Percentiles rank a stretch among this genome's conserved stretches.
Evolutionary conservation across 2,888 invertebrate genomes (phyloP).

Genomic region (Ethmia dodecea): DNA sequence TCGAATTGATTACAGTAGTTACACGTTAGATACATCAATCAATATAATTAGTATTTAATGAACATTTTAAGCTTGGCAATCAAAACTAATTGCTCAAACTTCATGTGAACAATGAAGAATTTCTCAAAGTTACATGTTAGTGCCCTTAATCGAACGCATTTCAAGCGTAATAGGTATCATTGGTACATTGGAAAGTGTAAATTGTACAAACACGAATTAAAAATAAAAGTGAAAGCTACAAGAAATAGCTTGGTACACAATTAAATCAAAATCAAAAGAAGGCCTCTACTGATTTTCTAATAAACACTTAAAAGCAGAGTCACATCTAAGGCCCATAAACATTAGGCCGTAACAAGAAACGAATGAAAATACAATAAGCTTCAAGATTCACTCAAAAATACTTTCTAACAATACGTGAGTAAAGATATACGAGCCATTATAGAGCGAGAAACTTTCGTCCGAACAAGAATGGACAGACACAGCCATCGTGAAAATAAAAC

Average conservation of each 20-base stretch:
- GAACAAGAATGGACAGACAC: conserved; percentile 27
- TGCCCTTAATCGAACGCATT: no score
- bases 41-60: no score
- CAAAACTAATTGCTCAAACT: no score
- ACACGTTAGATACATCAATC: no score
- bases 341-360: background rate
- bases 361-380: conserved; percentile 26
- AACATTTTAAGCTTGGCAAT: no score
- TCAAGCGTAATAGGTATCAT: no score
- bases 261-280: background rate
- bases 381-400: conserved; percentile 33
- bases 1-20: no score
- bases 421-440: conserved; percentile 38
- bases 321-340: background rate
- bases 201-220: no score
- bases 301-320: background rate
- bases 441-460: conserved; percentile 37
- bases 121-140: no score
- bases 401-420: conserved; percentile 48
- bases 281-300: background rate
- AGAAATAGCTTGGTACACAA: background rate
- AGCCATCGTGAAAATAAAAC: conserved; percentile 40
- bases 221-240: background rate
- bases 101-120: no score
- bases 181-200: no score